phyloP scores from a whole-genome alignment of 2,113 vertebrate genomes.

The Otus sunia region DNA sequence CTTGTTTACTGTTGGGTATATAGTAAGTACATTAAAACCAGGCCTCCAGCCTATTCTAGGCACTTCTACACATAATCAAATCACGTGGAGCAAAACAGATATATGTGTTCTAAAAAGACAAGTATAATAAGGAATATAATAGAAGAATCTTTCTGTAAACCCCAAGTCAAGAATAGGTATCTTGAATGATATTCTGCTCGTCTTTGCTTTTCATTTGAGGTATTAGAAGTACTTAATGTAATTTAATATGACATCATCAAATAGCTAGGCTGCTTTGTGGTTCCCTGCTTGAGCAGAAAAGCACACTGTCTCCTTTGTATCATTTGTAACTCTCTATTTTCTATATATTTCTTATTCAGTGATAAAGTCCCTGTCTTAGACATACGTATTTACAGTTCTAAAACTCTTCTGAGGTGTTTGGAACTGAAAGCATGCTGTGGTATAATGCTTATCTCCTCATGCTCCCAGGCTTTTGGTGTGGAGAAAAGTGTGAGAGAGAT shows the following conservation, averaged over 20 bases:
- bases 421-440: neutral
- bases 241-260: neutral
- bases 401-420: neutral
- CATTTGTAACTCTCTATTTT: neutral
- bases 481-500: neutral
- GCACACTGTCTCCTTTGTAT: accelerated
- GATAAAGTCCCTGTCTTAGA: neutral
- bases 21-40: neutral
- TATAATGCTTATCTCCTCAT: neutral
- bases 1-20: neutral
- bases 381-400: neutral
- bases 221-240: neutral
- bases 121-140: neutral
- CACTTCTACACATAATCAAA: neutral
- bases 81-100: neutral
- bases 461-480: neutral
- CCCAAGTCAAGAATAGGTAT: neutral
- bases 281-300: neutral
- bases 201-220: neutral
- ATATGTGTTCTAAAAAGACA: neutral
- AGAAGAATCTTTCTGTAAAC: neutral
- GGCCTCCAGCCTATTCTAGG: neutral
- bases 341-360: neutral
- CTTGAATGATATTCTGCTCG: neutral
- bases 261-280: neutral